A percentile compares a stretch with the other conserved stretches of the same genome.
Conservation (phyloP, 35 echinoderm and acorn worm genomes). For the Holothuria glaberrima region DNA sequence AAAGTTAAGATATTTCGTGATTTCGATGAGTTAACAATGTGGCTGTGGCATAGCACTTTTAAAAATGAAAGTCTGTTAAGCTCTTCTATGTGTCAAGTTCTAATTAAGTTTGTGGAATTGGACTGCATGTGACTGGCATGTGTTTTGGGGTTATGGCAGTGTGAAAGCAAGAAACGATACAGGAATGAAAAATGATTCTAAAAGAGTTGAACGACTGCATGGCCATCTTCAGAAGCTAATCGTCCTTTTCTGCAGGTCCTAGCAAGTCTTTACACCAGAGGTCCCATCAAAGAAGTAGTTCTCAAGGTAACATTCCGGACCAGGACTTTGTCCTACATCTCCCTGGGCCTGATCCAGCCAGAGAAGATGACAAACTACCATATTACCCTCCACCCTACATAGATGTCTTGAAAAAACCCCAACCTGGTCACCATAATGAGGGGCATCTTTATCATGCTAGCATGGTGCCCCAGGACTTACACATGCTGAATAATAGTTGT, state of each 20-base stretch:
- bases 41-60: no score
- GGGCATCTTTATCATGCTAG: slow-evolving; percentile 53
- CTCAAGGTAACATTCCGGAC: slow-evolving; percentile 75
- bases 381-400: slow-evolving; percentile 20
- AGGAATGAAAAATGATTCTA: no score
- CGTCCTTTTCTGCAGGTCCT: slow-evolving; percentile 53
- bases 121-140: no score
- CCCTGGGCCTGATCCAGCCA: neutral
- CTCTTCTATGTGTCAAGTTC: no score
- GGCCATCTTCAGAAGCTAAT: slow-evolving; percentile 32
- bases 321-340: slow-evolving; percentile 17
- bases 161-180: no score
- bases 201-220: no score
- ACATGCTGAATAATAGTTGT: slow-evolving; percentile 46
- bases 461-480: slow-evolving; percentile 66
- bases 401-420: slow-evolving; percentile 28
- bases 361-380: neutral
- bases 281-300: slow-evolving; percentile 85
- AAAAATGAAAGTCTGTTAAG: no score
- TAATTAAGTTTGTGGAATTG: no score
- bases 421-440: neutral
- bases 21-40: no score
- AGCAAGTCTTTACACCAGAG: slow-evolving; percentile 17
- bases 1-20: no score
- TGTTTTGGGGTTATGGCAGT: no score